Conservation (phyloP, 2,113 vertebrate species). For the Peucedramus taeniatus region DNA sequence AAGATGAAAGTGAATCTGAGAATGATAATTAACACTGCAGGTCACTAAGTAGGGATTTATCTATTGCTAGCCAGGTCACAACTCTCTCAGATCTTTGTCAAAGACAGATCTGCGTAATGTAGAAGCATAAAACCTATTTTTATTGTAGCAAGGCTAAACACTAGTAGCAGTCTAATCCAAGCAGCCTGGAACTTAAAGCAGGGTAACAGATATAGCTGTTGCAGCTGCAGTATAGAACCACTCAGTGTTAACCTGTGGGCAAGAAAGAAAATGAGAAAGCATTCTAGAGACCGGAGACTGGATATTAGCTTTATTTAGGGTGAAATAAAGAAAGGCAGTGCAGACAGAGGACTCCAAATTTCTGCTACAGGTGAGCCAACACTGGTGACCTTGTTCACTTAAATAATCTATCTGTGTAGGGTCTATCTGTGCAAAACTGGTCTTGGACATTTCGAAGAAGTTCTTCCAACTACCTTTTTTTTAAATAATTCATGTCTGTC, state of each 20-base stretch:
- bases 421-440: neutral
- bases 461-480: neutral
- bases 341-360: neutral
- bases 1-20: neutral
- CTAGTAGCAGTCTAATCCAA: neutral
- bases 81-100: neutral
- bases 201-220: rapidly evolving
- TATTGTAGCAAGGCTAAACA: neutral
- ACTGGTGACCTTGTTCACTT: neutral
- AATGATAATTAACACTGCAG: neutral
- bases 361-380: neutral
- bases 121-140: neutral
- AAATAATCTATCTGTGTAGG: neutral
- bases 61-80: neutral
- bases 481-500: neutral
- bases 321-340: neutral
- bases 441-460: neutral
- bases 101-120: neutral
- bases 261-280: neutral
- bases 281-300: neutral
- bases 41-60: neutral
- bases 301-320: neutral
- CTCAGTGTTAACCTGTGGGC: neutral
- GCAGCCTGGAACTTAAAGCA: neutral
- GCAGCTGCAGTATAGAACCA: neutral